phyloP scores from a whole-genome alignment of 2,113 vertebrate genomes.

The Willisornis vidua region DNA sequence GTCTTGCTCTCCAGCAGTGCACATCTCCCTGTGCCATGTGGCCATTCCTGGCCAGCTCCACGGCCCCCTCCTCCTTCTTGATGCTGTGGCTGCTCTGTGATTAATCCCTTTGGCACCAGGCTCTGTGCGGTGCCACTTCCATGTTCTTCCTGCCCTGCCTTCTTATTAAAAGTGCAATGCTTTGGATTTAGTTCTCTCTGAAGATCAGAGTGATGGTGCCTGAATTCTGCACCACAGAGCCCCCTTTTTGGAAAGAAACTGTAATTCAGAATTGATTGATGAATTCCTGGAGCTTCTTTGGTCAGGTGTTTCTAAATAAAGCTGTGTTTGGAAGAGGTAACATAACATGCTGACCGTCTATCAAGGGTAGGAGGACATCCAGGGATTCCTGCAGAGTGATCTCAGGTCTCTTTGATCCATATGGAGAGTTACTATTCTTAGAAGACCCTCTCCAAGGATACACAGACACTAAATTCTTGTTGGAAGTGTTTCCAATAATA shows the following conservation, averaged over 20 bases:
- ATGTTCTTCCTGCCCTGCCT: neutral
- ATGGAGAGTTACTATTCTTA: neutral
- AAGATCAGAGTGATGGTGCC: neutral
- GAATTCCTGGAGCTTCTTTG: neutral
- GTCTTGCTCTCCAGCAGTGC: neutral
- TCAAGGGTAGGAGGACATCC: neutral
- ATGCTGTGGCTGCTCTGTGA: neutral
- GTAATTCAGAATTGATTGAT: neutral
- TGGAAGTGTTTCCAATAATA: neutral
- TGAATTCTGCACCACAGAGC: neutral
- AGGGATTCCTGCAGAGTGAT: neutral
- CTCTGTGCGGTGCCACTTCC: neutral
- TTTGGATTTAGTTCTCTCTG: neutral
- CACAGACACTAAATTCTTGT: neutral
- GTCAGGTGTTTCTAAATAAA: neutral
- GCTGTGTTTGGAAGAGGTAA: neutral
- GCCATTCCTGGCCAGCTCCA: neutral
- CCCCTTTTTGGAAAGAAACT: rapidly evolving
- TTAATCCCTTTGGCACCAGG: neutral
- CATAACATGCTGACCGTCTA: rapidly evolving
- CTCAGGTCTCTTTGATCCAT: neutral
- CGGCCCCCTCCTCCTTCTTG: neutral
- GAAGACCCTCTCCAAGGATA: neutral
- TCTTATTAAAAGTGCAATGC: neutral
- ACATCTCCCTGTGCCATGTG: rapidly evolving